Evolutionary conservation across 2,797 vertebrate genomes (phyloP), one percentile per base, ranked within the genome.

Genomic region (Rallus crepitans): DNA sequence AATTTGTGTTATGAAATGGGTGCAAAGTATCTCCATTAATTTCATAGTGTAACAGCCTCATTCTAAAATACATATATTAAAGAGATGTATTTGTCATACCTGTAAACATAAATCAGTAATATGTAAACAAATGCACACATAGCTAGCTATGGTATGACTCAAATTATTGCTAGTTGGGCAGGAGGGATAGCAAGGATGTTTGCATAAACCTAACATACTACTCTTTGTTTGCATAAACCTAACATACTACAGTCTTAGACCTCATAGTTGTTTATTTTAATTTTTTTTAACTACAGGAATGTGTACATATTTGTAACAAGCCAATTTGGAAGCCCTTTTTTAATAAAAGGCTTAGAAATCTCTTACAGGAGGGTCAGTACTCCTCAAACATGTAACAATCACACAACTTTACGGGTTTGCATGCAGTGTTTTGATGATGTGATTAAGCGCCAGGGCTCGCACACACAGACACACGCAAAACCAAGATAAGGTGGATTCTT

Each of bases 401-500:
- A 60, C 48, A 57, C 21, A 79, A 72, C 42, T 71, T 48, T 79
- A 66, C 7, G 87, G 52, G 87, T 75, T 83, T 48, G 25, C 47
- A 35, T 15, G 27, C 12, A 72, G 50, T 31, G 40, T 53, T 86
- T 87, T 79, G 82, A 77, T 91, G 68, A 89, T 30, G 89, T 81
- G 92, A 84, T 93, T 81, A 84, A 79, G 59, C 35, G 68, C 55
- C 53, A 78, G 78, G 82, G 65, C 63, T 91, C 31, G 4, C 68
- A 72, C 4, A 33, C 10, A 47, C 14, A 28, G 33, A 60, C 57
- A 64, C 37, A 50, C 19, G 9, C 42, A 65, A 77, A 95, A 90
- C 57, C 55, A 75, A 89, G 82, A 89, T 82, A 88, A 95, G 79
- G 86, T 72, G 55, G 81, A 79, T 94, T 92, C 89, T 90, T 96